Base-by-base conservation (phyloP, 2,888 invertebrate genomes). In the Corbicula japonica region DNA sequence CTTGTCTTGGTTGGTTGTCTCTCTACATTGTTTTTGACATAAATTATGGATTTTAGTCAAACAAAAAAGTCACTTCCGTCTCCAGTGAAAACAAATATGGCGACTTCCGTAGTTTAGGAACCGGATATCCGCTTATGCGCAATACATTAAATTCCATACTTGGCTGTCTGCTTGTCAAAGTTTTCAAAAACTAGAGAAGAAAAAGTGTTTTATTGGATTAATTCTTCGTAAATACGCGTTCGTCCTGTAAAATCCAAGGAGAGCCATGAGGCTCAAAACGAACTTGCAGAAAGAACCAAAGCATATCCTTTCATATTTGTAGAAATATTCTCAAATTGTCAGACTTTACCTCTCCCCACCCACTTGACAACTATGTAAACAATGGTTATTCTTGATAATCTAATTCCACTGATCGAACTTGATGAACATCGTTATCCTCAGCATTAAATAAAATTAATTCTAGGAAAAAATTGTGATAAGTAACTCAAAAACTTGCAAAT, bases 261-360 rank as follows among this genome's bases (percentile, higher is more conserved):
- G 76, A 78, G 73, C 75, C 73, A 98, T 98, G 97, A 96, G 96
- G 93, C 95, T 98, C 84, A 97, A 97, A 95, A 96, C 96, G 86
- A 96, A 96, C 50, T 94, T 96, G 78, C 96, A 96, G 86, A 96
- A 96, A 91, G 96, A 96, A 89, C 95, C 96, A 26, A 96, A 96
- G 73, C 96, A 97, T 93, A 93, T 93, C 93, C 93, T 93, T 93
- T 91, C 56, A 23, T 34, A 41, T 52, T 26, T 2, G 0, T 23
- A 23, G 1, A 21, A 34, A 56, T 34, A 15, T 26, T 0, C 28
- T 8, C 28, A 32, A 30, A 32, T 54, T 50, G 61, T 30, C 18
- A 15, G 15, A 18, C 30, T 38, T 30, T 26, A 32, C 8, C 2
- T 12, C 52, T 70, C 82, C 76, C 82, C 82, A 76, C 82, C 82